phyloP scores from a whole-genome alignment of 2,797 vertebrate genomes.

The Xiphorhynchus erythropygius region DNA sequence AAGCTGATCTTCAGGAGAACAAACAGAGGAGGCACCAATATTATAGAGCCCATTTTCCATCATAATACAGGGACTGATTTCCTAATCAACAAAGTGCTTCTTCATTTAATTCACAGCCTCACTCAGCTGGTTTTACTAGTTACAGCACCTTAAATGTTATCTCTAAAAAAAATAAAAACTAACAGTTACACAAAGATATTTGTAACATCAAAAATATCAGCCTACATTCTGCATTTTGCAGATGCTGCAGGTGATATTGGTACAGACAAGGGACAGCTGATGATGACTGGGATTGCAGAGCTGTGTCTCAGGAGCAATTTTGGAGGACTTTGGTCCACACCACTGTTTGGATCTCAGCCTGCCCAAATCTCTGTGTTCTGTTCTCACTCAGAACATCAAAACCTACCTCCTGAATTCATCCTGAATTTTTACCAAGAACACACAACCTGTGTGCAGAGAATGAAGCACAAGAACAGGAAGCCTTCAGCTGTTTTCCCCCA shows the following conservation, averaged over 20 bases:
- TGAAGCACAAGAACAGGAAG: fast-evolving
- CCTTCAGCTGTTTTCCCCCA: neutral
- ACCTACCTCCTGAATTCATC: neutral
- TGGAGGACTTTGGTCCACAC: neutral
- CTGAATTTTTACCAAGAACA: neutral
- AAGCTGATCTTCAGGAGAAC: neutral
- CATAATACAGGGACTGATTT: neutral
- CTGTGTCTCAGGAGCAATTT: neutral
- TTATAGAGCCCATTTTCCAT: neutral
- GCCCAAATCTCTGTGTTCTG: neutral
- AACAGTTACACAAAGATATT: neutral
- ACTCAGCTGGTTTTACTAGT: neutral
- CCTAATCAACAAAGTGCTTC: neutral
- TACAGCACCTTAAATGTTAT: neutral
- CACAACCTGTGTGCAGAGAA: neutral
- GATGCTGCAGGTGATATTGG: fast-evolving
- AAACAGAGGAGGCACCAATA: neutral
- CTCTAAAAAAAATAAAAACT: neutral
- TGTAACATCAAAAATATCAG: neutral
- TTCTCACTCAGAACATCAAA: neutral
- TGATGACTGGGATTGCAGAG: neutral
- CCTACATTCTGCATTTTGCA: neutral
- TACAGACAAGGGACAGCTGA: neutral
- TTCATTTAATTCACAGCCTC: neutral
- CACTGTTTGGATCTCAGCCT: neutral